A percentile compares a stretch with the other conserved stretches of the same genome.
phyloP scores from a whole-genome alignment of 2,888 invertebrate species.

The Slavum lentiscoides region DNA sequence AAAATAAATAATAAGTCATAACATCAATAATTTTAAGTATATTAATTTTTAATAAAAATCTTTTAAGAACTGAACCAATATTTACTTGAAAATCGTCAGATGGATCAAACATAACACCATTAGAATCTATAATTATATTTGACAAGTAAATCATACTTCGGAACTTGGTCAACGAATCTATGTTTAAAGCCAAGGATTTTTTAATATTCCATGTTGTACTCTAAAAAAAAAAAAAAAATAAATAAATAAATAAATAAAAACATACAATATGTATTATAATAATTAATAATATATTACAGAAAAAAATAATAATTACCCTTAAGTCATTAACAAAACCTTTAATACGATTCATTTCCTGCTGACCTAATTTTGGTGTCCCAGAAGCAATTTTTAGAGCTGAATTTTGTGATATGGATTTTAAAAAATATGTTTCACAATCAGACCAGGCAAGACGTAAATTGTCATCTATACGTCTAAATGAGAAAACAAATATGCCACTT shows the following conservation, averaged over 20 bases:
- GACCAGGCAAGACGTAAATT: slow-evolving; percentile 69
- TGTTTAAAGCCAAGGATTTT: slow-evolving; percentile 26
- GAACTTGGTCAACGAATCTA: slow-evolving; percentile 13
- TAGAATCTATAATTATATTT: slow-evolving; percentile 8
- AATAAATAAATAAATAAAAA: too few species aligned
- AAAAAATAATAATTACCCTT: slow-evolving; percentile 63
- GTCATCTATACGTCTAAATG: slow-evolving; percentile 60
- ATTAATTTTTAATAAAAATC: too few species aligned
- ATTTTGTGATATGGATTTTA: slow-evolving; percentile 71
- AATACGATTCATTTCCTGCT: slow-evolving; percentile 80
- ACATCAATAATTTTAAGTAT: not conserved
- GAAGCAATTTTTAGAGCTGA: slow-evolving; percentile 68
- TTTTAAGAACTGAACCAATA: not conserved
- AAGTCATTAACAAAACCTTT: slow-evolving; percentile 83
- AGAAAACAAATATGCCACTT: not conserved
- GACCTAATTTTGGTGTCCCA: slow-evolving; percentile 73
- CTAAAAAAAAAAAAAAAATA: slow-evolving; percentile 9
- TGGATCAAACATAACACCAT: slow-evolving; percentile 23
- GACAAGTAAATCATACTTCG: slow-evolving; percentile 38
- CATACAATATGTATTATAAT: not conserved
- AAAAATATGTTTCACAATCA: slow-evolving; percentile 75
- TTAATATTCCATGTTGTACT: slow-evolving; percentile 36
- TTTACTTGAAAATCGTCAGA: slow-evolving; percentile 25
- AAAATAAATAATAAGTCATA: not conserved
- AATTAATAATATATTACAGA: slow-evolving; percentile 10